Conservation (phyloP, 1,140 invertebrate species). For the Bathynomus jamesi region DNA sequence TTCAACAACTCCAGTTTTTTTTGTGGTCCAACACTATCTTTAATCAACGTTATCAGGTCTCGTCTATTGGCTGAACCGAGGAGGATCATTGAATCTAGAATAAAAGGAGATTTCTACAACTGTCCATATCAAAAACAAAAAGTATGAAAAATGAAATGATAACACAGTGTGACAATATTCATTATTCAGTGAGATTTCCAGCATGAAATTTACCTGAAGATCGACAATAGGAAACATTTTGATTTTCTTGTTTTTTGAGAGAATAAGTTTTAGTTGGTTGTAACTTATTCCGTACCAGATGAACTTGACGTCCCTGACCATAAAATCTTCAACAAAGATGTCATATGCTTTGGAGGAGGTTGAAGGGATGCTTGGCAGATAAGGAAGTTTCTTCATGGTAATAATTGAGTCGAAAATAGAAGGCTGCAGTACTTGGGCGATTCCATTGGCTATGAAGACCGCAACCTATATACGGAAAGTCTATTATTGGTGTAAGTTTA, state of each 20-base stretch:
- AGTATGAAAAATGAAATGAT: background rate
- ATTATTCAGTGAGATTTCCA: background rate
- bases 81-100: conserved; percentile 75
- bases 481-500: too few species aligned
- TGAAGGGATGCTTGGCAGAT: conserved; percentile 79
- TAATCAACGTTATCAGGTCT: conserved; percentile 70
- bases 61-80: conserved; percentile 84
- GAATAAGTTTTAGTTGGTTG: conserved; percentile 68
- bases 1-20: background rate
- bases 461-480: too few species aligned
- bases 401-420: conserved; percentile 99
- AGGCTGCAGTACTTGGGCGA: conserved; percentile 83
- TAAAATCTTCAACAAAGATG: conserved; percentile 91
- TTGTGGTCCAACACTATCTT: conserved; percentile 61
- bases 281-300: conserved; percentile 89
- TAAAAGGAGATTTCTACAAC: too few species aligned
- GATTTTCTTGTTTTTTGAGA: conserved; percentile 51
- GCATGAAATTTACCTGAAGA: conserved; percentile 30
- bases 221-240: conserved; percentile 32
- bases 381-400: conserved; percentile 92
- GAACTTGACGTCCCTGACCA: conserved; percentile 82
- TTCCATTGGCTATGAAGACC: conserved; percentile 86
- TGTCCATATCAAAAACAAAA: too few species aligned
- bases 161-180: background rate
- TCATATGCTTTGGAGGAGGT: conserved; percentile 59